A percentile compares a stretch with the other conserved stretches of the same genome.
phyloP scores from a whole-genome alignment of 2,113 vertebrate species.

The Rostratula benghalensis region DNA sequence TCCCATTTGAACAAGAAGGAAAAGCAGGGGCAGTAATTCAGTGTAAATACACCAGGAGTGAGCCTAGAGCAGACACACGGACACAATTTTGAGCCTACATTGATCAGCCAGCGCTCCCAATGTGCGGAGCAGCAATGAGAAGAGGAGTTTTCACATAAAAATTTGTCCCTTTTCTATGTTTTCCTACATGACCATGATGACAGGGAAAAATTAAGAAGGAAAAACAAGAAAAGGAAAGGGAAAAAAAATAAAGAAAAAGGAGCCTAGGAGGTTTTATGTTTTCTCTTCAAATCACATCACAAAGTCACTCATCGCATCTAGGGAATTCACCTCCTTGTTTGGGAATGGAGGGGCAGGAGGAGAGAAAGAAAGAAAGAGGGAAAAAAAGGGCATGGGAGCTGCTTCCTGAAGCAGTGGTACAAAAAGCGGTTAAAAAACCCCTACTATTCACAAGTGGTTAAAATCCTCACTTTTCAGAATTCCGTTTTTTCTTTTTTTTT shows the following conservation, averaged over 20 bases:
- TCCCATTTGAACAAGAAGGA: neutral
- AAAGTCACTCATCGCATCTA: conserved; percentile 31
- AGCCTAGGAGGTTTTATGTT: conserved; percentile 35
- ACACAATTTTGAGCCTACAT: neutral
- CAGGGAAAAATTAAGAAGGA: neutral
- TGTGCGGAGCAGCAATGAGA: neutral
- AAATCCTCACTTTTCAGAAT: conserved; percentile 61
- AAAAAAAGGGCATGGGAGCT: conserved; percentile 21
- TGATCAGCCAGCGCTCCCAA: neutral
- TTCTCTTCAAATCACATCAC: conserved; percentile 42
- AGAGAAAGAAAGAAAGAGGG: conserved; percentile 58
- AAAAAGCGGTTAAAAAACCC: conserved; percentile 74
- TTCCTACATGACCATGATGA: neutral
- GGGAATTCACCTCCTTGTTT: conserved; percentile 68
- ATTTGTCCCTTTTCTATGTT: neutral
- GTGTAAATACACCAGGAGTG: neutral
- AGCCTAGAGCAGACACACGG: conserved; percentile 1
- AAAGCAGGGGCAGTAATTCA: neutral
- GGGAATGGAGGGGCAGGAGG: neutral
- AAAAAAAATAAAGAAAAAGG: neutral
- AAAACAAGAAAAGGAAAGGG: neutral
- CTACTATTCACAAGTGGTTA: conserved; percentile 73
- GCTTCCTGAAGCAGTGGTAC: conserved; percentile 75
- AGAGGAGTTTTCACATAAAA: neutral
- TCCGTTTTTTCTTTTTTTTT: neutral